Conservation (phyloP, 2,113 vertebrate species). For the Otus sunia region DNA sequence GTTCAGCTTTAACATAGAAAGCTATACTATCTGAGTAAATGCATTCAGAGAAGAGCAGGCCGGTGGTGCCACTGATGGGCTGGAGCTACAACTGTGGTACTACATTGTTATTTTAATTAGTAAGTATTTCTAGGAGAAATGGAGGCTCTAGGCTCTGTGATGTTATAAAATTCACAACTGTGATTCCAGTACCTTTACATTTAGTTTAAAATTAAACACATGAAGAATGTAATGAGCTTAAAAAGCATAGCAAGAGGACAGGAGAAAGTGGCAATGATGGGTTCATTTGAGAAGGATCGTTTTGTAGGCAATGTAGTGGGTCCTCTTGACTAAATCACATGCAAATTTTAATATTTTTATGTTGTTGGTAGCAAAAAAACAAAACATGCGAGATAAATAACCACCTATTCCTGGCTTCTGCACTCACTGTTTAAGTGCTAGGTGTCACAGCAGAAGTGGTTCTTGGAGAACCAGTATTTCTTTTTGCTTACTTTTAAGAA, state of each 20-base stretch:
- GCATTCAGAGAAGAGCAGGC: neutral
- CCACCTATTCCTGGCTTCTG: neutral
- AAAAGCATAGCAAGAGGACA: neutral
- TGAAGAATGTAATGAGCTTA: neutral
- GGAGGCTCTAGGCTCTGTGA: neutral
- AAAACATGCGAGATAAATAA: neutral
- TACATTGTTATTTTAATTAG: neutral
- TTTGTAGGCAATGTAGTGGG: neutral
- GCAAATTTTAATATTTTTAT: neutral
- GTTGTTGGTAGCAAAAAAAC: neutral
- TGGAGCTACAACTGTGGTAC: neutral
- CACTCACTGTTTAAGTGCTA: neutral
- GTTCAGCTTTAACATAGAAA: neutral
- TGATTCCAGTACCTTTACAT: neutral
- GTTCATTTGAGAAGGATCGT: neutral
- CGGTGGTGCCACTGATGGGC: neutral
- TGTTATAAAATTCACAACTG: neutral
- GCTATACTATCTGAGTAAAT: neutral
- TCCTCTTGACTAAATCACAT: neutral
- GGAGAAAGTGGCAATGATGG: neutral
- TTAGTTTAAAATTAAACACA: neutral
- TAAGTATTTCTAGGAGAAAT: neutral
- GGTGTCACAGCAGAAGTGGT: neutral
- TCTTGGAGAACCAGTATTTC: neutral
- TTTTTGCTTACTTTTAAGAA: neutral